Base-by-base conservation (phyloP, 2,113 vertebrate species). In the Zingel zingel region DNA sequence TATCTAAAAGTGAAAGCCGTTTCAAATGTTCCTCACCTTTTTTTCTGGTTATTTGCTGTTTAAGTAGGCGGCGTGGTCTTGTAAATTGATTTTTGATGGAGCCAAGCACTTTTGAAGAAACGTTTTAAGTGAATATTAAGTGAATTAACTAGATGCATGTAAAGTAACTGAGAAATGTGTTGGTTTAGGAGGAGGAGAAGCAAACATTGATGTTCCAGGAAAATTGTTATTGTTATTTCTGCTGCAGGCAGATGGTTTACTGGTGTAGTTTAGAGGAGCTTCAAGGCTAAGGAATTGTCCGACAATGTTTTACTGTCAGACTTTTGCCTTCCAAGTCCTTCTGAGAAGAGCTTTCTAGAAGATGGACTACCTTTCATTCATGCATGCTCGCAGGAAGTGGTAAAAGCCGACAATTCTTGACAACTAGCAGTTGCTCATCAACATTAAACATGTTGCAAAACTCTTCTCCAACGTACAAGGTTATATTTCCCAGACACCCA, bases 91-190 rank as follows among this genome's bases (percentile, higher is more conserved):
- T 74, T 9, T 64, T 59, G 48, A 0, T 12, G 58, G 9, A 64
- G 69, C 23, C 16, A 67, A 72, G 10, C 30, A 21, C 57, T 66
- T 62, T 65, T 48, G 47, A 25, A 80, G 45, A 58, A 70, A 77
- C 36, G 36, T 47, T 23, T 54, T 30, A 30, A 48, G 27, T 58
- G 15, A 81, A 75, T 65, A 64, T 56, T 43, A n/a, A 59, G 30
- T 70, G 25, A 83, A 72, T 69, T 58, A 73, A 47, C 30, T 15
- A 62, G 36, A 74, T 77, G 14, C 36, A 70, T 77, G 47, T 74
- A 75, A 70, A 75, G 23, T 15, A 50, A 23, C 15, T 23, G 58
- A 47, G 18, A 51, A 19, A 77, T 58, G 27, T 81, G 63, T 33
- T 15, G 25, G 77, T 47, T 79, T 15, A 30, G 39, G 69, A n/a